These are phyloP conservation scores for Pristionchus mayeri DNA, from an alignment of 2,888 invertebrate species.

Conservation along the genomic window DNA sequence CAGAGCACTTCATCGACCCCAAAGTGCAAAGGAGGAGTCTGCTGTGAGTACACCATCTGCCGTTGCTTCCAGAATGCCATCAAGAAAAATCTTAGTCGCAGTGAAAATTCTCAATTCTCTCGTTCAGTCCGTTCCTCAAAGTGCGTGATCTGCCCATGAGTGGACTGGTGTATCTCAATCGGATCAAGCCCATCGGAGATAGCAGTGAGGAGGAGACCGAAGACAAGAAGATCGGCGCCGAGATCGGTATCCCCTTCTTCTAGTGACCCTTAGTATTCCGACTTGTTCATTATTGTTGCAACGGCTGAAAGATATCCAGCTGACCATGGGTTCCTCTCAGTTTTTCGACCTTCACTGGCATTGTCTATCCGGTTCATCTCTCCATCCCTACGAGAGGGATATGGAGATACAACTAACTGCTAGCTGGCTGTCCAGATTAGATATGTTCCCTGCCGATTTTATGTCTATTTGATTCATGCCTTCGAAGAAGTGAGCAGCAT, in stretches of 20 bases:
- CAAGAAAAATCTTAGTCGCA: too few relatives aligned
- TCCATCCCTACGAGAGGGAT: background rate
- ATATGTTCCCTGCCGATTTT: too few relatives aligned
- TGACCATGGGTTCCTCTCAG: background rate
- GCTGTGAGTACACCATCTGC: constrained; percentile 48
- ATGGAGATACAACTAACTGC: constrained; percentile 26
- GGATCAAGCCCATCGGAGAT: constrained; percentile 29
- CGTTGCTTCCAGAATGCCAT: too few relatives aligned
- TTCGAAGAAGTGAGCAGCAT: too few relatives aligned
- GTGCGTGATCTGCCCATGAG: constrained; percentile 47
- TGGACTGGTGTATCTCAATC: constrained; percentile 47
- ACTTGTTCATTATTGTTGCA: too few relatives aligned
- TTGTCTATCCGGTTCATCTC: constrained; percentile 5
- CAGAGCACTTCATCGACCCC: background rate
- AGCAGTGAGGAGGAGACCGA: constrained; percentile 23
- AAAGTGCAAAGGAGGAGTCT: background rate
- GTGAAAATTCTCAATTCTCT: background rate
- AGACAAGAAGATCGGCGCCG: constrained; percentile 26
- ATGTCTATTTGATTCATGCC: background rate
- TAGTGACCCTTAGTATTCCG: too few relatives aligned
- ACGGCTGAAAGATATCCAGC: too few relatives aligned
- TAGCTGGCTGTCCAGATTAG: background rate
- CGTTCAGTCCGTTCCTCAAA: constrained; percentile 46
- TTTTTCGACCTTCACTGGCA: constrained; percentile 11
- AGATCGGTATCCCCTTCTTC: constrained; percentile 9